Conservation (phyloP, 2,113 vertebrate species). For the Anthoscopus minutus region DNA sequence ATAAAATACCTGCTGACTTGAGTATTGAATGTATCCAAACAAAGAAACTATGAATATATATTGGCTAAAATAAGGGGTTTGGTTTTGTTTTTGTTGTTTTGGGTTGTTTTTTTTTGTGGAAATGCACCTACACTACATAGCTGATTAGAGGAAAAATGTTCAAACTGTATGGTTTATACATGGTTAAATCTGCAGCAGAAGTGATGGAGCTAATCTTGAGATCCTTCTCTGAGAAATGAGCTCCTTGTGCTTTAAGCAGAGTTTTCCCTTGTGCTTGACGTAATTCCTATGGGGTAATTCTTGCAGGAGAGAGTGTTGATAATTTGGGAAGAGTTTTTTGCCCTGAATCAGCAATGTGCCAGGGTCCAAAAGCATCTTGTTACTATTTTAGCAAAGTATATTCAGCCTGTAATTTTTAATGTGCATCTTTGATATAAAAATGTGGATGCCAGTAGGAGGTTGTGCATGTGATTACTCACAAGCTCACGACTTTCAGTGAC, state of each 20-base stretch:
- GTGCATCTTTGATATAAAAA: neutral
- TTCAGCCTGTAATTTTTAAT: neutral
- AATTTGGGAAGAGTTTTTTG: neutral
- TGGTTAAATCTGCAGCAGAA: neutral
- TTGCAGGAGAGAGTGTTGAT: neutral
- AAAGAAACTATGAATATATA: constrained; percentile 30
- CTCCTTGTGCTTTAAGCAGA: neutral
- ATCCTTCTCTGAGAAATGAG: neutral
- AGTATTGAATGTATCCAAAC: neutral
- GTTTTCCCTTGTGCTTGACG: neutral
- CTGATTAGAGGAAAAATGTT: neutral
- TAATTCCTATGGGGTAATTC: neutral
- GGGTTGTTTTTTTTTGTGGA: neutral
- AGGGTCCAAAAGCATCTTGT: neutral
- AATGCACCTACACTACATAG: neutral
- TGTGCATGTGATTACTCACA: neutral
- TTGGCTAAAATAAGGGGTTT: constrained; percentile 15
- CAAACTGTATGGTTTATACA: neutral
- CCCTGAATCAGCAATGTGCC: neutral
- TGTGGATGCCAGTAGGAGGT: neutral
- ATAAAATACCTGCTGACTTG: neutral
- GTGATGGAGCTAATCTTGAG: neutral
- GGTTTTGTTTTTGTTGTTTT: neutral
- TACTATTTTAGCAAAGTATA: neutral
- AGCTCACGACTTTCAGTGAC: neutral